These are phyloP conservation scores for Diorhabda elongata DNA, from an alignment of 1,140 invertebrate species.

Conservation along the genomic window DNA sequence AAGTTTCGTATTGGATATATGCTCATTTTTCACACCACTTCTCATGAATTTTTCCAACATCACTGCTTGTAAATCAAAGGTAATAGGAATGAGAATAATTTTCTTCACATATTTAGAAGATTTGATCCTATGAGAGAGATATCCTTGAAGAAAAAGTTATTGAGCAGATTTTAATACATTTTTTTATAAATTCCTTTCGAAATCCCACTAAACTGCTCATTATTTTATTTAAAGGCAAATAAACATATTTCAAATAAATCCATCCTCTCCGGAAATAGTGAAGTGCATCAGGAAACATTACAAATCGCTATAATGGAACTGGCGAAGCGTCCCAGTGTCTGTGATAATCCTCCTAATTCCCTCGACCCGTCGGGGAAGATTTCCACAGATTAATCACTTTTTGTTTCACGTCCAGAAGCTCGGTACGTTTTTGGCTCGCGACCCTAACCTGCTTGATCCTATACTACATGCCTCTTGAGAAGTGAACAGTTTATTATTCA, in stretches of 20 bases:
- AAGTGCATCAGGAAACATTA: conserved; percentile 29
- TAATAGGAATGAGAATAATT: no score
- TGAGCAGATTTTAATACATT: no score
- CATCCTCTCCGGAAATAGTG: conserved; percentile 19
- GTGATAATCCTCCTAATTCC: conserved; percentile 28
- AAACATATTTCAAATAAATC: no score
- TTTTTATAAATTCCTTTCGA: no score
- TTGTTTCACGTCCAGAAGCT: conserved; percentile 15
- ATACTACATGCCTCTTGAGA: not conserved
- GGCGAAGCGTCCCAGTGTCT: conserved; percentile 22
- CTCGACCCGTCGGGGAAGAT: conserved; percentile 29
- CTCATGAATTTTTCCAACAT: not conserved
- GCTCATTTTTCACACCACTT: not conserved
- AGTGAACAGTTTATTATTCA: conserved; percentile 3
- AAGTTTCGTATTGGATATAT: not conserved
- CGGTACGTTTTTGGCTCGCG: no score
- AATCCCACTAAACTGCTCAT: no score
- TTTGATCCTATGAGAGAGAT: no score
- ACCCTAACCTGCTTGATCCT: not conserved
- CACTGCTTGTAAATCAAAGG: no score
- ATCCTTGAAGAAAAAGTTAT: no score
- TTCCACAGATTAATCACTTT: conserved; percentile 33
- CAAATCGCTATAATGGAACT: conserved; percentile 31
- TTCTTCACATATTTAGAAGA: no score
- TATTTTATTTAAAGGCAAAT: no score